These are phyloP conservation scores for Empidonax traillii DNA, from an alignment of 2,113 vertebrate genomes.

Conservation along the genomic window DNA sequence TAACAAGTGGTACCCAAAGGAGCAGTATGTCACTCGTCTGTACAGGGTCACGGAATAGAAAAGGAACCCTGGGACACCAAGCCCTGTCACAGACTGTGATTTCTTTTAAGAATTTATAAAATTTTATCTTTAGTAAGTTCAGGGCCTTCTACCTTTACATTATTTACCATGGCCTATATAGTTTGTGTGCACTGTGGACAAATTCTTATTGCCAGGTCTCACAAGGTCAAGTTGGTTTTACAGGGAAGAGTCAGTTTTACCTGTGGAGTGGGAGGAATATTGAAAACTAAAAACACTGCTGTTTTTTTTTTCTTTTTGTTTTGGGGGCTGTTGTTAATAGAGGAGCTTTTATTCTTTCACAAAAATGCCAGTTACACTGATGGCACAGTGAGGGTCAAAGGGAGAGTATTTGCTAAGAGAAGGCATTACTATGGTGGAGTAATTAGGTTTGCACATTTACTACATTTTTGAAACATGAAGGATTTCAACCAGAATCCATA, in stretches of 20 bases:
- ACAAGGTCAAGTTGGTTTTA: not conserved
- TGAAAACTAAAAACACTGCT: not conserved
- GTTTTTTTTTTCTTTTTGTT: not conserved
- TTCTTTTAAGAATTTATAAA: not conserved
- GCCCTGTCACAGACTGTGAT: not conserved
- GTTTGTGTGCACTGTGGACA: not conserved
- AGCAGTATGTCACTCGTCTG: not conserved
- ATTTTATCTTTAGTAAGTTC: not conserved
- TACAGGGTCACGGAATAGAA: not conserved
- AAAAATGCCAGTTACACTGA: not conserved
- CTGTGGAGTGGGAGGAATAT: not conserved
- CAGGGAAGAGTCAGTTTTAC: not conserved
- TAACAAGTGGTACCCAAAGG: not conserved
- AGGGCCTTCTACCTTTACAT: not conserved
- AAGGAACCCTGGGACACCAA: not conserved
- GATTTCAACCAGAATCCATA: not conserved
- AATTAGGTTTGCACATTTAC: not conserved
- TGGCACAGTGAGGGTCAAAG: not conserved
- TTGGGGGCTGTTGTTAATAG: not conserved
- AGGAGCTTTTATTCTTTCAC: not conserved
- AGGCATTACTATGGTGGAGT: not conserved
- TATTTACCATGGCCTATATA: not conserved
- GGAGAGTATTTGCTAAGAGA: not conserved
- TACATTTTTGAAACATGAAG: not conserved
- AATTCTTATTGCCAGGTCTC: not conserved